These are phyloP conservation scores for Eublepharis macularius DNA, from an alignment of 2,113 vertebrate genomes.

Conservation along the genomic window DNA sequence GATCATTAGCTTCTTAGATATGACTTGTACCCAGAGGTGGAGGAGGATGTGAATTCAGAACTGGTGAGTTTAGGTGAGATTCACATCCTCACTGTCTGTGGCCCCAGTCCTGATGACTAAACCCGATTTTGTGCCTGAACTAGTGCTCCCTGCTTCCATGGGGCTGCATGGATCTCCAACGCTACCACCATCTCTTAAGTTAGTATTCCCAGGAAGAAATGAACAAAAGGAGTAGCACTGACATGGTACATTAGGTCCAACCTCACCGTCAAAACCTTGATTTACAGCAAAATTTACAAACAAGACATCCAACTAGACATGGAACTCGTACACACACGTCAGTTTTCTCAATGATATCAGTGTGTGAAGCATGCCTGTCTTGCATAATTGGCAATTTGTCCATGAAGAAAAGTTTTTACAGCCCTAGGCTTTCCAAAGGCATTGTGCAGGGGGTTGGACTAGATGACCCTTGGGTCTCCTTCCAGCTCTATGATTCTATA, in stretches of 20 bases:
- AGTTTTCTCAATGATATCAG: neutral
- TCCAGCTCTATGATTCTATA: no score
- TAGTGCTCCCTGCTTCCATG: neutral
- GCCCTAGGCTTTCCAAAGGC: neutral
- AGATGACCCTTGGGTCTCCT: no score
- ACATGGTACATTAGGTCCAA: neutral
- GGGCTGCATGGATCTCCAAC: neutral
- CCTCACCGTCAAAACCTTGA: neutral
- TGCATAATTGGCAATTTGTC: neutral
- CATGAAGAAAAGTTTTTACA: neutral
- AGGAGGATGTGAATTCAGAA: neutral
- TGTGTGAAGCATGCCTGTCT: neutral
- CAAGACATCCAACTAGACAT: neutral
- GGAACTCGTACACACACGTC: neutral
- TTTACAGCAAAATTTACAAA: neutral
- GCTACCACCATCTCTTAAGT: neutral
- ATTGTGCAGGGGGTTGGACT: no score
- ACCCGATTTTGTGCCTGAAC: neutral
- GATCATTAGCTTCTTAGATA: neutral
- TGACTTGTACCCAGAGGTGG: neutral
- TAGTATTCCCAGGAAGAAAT: neutral
- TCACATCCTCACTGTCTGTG: neutral
- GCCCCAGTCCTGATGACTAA: neutral
- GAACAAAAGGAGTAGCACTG: neutral
- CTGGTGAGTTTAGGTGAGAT: neutral